Conservation (phyloP, 64 coral and sea anemone species). For the Porites lutea region DNA sequence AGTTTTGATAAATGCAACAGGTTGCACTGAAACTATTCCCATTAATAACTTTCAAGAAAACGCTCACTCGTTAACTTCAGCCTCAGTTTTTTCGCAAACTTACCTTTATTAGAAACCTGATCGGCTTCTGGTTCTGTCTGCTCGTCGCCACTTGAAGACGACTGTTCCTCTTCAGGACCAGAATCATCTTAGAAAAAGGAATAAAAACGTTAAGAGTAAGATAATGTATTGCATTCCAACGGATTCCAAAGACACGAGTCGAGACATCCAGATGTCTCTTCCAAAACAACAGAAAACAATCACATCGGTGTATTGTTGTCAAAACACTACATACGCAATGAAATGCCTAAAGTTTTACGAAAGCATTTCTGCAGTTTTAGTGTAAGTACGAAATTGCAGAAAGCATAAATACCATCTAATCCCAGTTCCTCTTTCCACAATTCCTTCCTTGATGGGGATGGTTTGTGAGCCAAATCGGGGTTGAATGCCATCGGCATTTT, state of each 20-base stretch:
- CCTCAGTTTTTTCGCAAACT: neutral
- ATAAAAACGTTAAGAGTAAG: too few species aligned
- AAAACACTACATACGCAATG: neutral
- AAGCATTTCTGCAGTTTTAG: neutral
- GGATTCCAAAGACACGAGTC: neutral
- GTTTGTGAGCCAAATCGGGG: conserved; percentile 68
- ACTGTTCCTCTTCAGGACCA: conserved; percentile 1
- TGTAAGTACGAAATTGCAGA: neutral
- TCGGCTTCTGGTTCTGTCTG: conserved; percentile 28
- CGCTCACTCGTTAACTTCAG: too few species aligned
- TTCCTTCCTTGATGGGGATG: conserved; percentile 96
- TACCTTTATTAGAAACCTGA: conserved; percentile 2
- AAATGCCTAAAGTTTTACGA: neutral
- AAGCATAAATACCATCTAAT: conserved; percentile 70
- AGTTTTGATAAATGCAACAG: neutral
- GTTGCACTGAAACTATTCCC: neutral
- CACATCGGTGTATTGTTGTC: too few species aligned
- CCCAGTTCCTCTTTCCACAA: conserved; percentile 92
- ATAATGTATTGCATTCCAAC: too few species aligned
- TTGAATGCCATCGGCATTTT: conserved; percentile 92
- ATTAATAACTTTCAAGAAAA: too few species aligned
- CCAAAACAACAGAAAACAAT: neutral
- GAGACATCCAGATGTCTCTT: too few species aligned
- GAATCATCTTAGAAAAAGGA: neutral
- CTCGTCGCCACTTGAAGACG: conserved; percentile 16